Percentiles rank a stretch among this genome's conserved stretches.
Evolutionary conservation across 1,140 invertebrate genomes (phyloP).

Genomic region (Microplitis demolitor): DNA sequence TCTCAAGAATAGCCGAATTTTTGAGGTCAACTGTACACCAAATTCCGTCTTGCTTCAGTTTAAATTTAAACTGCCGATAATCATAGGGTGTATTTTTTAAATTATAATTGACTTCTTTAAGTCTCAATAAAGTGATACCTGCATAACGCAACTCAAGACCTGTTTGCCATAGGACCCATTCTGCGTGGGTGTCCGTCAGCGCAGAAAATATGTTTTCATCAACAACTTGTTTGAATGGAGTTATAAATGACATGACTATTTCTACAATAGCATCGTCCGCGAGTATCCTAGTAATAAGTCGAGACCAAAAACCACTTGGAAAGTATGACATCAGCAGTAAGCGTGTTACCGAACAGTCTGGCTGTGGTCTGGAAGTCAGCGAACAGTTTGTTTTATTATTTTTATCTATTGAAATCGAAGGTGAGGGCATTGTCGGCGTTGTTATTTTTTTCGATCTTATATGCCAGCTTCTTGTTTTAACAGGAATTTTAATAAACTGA

Average conservation of each 20-base stretch:
- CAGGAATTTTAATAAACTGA: conserved; percentile 67
- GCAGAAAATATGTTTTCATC: conserved; percentile 69
- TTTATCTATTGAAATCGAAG: conserved; percentile 34
- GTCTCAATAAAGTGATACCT: conserved; percentile 77
- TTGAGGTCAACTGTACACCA: conserved; percentile 86
- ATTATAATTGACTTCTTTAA: conserved; percentile 80
- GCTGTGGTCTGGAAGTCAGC: conserved; percentile 60
- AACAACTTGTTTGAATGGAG: conserved; percentile 58
- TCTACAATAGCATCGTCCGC: conserved; percentile 87
- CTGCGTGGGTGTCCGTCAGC: conserved; percentile 73
- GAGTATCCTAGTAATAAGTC: conserved; percentile 88
- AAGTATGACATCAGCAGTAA: conserved; percentile 93
- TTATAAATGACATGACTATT: conserved; percentile 68
- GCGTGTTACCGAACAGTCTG: conserved; percentile 68
- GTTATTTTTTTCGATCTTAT: conserved; percentile 67
- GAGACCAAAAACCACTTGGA: conserved; percentile 97
- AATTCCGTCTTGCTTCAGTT: conserved; percentile 77
- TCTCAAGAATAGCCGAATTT: conserved; percentile 85
- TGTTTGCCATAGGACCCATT: conserved; percentile 96
- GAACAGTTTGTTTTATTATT: conserved; percentile 37
- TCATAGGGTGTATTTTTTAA: conserved; percentile 63
- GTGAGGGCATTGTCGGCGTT: conserved; percentile 60
- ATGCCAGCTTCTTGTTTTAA: conserved; percentile 74
- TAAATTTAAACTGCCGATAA: conserved; percentile 66
- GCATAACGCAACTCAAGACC: conserved; percentile 87